Base-by-base conservation (phyloP, 2,888 invertebrate species). In the Ditula angustiorana region DNA sequence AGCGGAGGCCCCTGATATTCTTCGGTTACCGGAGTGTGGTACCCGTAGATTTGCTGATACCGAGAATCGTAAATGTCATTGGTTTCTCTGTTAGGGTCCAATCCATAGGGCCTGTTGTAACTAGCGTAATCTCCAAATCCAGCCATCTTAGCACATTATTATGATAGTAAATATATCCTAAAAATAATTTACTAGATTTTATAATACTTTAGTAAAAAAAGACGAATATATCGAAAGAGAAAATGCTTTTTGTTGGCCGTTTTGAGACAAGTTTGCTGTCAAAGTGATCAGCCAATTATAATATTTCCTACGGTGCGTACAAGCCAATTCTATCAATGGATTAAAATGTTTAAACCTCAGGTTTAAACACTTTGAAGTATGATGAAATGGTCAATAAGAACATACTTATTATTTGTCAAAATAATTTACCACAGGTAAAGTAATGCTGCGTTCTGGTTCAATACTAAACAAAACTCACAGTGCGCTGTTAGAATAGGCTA, bases 1-100 rank as follows among this genome's bases (percentile, higher is more conserved):
- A 93, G 75, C 37, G 92, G 93, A 44, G 93, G 92, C 24, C 93
- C 92, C 73, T 90, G 93, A 71, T 89, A 92, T 66, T 93, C 92
- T 70, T 92, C 92, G 55, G 87, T 92, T 71, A 89, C 71, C 56
- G 92, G 92, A 33, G 92, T 92, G 72, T 90, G 90, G 72, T 92
- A 91, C 10, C 92, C 92, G 77, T 92, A 92, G 61, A 92, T 92
- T 73, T 93, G 92, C 77, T 92, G 91, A 76, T 90, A 93, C 46
- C 93, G 88, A 55, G 90, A 88, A 80, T 92, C 92, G 67, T 92
- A 91, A 61, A 92, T 79, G 72, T 93, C 92, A 71, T 85, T 91
- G 0, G 86, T 83, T 80, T 92, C 92, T 70, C 85, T 84, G 71
- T 90, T 88, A 5, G 86, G 89, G 79, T 92, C 92, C 62, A 92